phyloP scores from a whole-genome alignment of 2,113 vertebrate species.

The Gymnocephalus cernua region DNA sequence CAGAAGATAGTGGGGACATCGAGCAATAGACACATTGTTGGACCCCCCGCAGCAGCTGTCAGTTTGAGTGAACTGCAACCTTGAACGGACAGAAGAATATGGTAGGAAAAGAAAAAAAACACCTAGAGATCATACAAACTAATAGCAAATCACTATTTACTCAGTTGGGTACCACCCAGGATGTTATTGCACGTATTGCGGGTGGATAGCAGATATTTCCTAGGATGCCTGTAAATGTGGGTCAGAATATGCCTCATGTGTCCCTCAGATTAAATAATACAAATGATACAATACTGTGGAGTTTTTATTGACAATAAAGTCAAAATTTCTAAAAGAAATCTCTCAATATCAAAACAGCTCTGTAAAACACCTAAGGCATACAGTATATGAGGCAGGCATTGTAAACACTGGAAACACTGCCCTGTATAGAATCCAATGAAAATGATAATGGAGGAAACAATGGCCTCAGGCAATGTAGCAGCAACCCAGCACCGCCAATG shows the following conservation, averaged over 20 bases:
- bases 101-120: constrained; percentile 22
- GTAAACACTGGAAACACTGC: constrained; percentile 75
- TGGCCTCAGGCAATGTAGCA: constrained; percentile 78
- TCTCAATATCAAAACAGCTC: constrained; percentile 63
- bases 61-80: constrained; percentile 68
- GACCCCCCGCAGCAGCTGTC: constrained; percentile 68
- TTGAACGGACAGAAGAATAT: constrained; percentile 44
- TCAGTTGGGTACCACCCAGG: not conserved
- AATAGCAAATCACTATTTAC: constrained; percentile 6
- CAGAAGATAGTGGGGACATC: constrained; percentile 60
- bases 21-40: constrained; percentile 68
- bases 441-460: constrained; percentile 84
- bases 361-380: constrained; percentile 67
- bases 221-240: constrained; percentile 34
- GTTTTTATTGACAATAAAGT: constrained; percentile 72
- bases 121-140: constrained; percentile 21
- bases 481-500: constrained; percentile 70
- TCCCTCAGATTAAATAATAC: constrained; percentile 47
- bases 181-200: not conserved
- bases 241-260: constrained; percentile 36
- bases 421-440: constrained; percentile 82
- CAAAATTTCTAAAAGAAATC: constrained; percentile 56
- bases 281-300: constrained; percentile 34
- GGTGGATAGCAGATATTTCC: constrained; percentile 31
- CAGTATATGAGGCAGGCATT: constrained; percentile 73